Conservation (phyloP, 2,888 invertebrate genomes). For the Clitarchus hookeri region DNA sequence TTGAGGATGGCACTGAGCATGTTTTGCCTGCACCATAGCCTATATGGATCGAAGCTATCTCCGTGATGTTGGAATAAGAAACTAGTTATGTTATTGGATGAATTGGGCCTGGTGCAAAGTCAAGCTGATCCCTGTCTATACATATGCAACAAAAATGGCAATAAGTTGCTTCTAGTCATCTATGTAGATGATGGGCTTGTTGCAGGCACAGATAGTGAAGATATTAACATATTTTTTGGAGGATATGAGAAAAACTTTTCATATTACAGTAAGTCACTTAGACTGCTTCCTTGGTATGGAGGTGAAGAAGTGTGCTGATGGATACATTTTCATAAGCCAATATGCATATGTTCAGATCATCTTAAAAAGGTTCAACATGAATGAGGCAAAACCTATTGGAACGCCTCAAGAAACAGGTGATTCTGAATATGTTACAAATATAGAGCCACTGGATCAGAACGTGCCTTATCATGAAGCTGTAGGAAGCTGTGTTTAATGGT, state of each 20-base stretch:
- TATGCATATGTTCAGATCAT: no score
- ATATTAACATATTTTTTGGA: slow-evolving; percentile 36
- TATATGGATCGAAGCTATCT: not conserved
- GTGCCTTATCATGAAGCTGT: no score
- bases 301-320: not conserved
- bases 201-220: slow-evolving; percentile 28
- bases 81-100: slow-evolving; percentile 30
- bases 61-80: not conserved
- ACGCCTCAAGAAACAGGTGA: no score
- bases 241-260: slow-evolving; percentile 36
- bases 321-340: no score
- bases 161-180: slow-evolving; percentile 45
- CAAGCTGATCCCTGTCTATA: slow-evolving; percentile 19
- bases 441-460: no score
- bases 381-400: no score
- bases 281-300: not conserved
- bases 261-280: not conserved
- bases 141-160: slow-evolving; percentile 11
- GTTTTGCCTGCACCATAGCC: not conserved
- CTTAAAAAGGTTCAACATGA: no score
- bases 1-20: not conserved
- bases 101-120: not conserved
- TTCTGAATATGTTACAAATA: no score
- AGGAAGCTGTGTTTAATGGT: no score
- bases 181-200: slow-evolving; percentile 46